Evolutionary conservation across 1,140 invertebrate species (phyloP), one percentile per base, ranked within the genome.

Genomic region (Carcinoscorpius rotundicauda): DNA sequence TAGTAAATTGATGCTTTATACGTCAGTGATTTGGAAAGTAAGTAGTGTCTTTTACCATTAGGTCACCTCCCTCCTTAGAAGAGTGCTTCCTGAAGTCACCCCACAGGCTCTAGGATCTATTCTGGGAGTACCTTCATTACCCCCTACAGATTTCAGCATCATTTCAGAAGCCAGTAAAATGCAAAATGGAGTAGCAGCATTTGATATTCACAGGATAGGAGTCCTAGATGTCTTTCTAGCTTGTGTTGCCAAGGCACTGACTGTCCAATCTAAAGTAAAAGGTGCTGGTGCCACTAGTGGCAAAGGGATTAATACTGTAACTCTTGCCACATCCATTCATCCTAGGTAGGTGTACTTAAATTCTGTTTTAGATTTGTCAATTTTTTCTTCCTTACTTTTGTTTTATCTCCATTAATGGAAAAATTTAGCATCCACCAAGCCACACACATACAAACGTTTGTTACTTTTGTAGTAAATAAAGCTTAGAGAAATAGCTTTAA

Each of bases 211-310:
- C 68, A 78, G 81, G 3, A 70, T 83, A 49, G 80, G 81, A 49
- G 78, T 93, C 67, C 77, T 95, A 59, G 91, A 93, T 73, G 87
- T 93, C 49, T 89, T 95, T 73, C 75, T 94, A 51, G 86, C 88
- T 61, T 87, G 90, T 64, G 90, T 95, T 53, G 87, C 88, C 5
- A 95, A 95, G 77, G 82, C 88, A 1, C 75, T 95, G 51, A 87
- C 86, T 51, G 83, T 96, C 4, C 93, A 95, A 78, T 86, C 92
- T 0, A 93, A 92, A 79, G 81, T 89, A 4, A 92, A 91, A 78
- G 82, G 81, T 11, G 74, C 76, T 29, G 74, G 82, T 51, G 81
- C 80, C 29, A 78, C 81, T 1, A 68, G 73, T 51, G 68, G 70
- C 51, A 87, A 88, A 75, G 84, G 83, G 56, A 71, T 87, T 58